Evolutionary conservation across 1,140 invertebrate species (phyloP), one percentile per base, ranked within the genome.

Genomic region (Heliconius melpomene): DNA sequence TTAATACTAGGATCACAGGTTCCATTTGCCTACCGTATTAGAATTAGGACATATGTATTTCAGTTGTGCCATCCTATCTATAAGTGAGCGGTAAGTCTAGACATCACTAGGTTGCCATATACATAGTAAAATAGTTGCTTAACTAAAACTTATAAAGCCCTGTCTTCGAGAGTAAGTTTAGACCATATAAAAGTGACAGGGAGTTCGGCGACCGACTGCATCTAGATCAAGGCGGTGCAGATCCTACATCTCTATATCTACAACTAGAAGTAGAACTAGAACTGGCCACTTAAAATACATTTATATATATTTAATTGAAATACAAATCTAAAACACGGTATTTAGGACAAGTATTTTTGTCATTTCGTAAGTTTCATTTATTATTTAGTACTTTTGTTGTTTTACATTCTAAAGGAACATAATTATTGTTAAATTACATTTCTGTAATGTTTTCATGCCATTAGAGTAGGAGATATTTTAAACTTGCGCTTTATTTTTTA

Each of bases 181-280:
- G 23, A 66, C 9, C 71, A 29, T 46, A 13, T 72, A 13, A 73
- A 81, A 81, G 80, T 78, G 73, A 81, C 79, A 74, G 81, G 46
- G 46, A 46, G 50, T 77, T 74, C 78, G 72, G 54, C 71, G 77
- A 76, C 60, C 73, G 46, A 18, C 46, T 52, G 75, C 23, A 85
- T 80, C 57, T 83, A 74, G 82, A 79, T 79, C 82, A 85, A 85
- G 83, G 83, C 72, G 79, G 60, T 80, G 57, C 74, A 74, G 23
- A 66, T 66, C 73, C 46, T 71, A 50, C n/a, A 52, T 78, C 77
- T 77, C 73, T 46, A 81, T 81, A 81, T 54, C 72, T 80, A 80
- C 76, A 66, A 66, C 23, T 29, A 36, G 32, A 36, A 36, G 32
- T 66, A 66, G 23, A 66, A 66, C 11, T 66, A 36, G 76, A n/a